A percentile compares a stretch with the other conserved stretches of the same genome.
Evolutionary conservation across 2,888 invertebrate species (phyloP).

Genomic region (Idaea dimidiata): DNA sequence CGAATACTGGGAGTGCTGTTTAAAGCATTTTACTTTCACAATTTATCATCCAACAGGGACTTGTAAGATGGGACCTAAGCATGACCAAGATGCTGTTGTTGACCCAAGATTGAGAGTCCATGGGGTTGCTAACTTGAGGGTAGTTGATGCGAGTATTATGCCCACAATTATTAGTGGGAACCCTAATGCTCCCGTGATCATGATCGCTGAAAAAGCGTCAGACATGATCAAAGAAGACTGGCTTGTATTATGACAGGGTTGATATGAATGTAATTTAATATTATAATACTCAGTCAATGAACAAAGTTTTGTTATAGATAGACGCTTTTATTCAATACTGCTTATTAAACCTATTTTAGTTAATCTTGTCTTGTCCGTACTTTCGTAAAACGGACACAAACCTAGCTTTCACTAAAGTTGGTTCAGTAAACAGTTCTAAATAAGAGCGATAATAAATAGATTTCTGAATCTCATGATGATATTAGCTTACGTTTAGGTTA

Average conservation of each 20-base stretch:
- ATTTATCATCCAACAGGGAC: slow-evolving; percentile 93
- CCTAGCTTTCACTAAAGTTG: too few species aligned
- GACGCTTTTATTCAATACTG: too few species aligned
- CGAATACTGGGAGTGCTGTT: slow-evolving; percentile 92
- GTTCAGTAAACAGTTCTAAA: slow-evolving; percentile 1
- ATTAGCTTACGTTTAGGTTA: slow-evolving; percentile 7
- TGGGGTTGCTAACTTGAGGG: slow-evolving; percentile 88
- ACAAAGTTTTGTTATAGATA: slow-evolving; percentile 20
- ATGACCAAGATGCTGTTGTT: slow-evolving; percentile 89
- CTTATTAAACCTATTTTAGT: too few species aligned
- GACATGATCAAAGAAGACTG: slow-evolving; percentile 95
- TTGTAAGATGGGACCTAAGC: slow-evolving; percentile 91
- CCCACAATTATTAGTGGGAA: slow-evolving; percentile 94
- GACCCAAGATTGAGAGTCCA: slow-evolving; percentile 89
- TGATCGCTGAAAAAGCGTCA: slow-evolving; percentile 94
- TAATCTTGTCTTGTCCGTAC: too few species aligned
- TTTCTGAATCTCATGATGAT: not conserved
- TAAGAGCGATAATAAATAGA: not conserved
- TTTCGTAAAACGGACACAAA: too few species aligned
- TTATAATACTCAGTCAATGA: slow-evolving; percentile 21
- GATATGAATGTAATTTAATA: slow-evolving; percentile 25
- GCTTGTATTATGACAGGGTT: slow-evolving; percentile 79
- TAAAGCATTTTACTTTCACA: slow-evolving; percentile 90
- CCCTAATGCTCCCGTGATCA: slow-evolving; percentile 93
- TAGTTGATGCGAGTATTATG: slow-evolving; percentile 94